Conservation (phyloP, 2,113 vertebrate species). For the Typhlomys cinereus region DNA sequence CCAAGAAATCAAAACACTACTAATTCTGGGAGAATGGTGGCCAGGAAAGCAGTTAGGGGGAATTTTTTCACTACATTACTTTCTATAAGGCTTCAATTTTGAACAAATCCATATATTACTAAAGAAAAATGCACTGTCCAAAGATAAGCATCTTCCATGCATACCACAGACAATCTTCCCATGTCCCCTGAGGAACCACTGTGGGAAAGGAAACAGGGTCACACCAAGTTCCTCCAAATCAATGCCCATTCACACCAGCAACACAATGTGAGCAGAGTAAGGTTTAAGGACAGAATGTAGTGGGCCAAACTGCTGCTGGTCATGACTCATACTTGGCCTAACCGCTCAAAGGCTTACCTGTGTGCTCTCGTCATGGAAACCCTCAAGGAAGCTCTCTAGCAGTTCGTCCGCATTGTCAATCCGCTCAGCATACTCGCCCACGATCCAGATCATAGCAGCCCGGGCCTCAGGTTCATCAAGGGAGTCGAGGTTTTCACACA, state of each 20-base stretch:
- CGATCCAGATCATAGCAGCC: conserved; percentile 99
- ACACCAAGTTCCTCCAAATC: neutral
- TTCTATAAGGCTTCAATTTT: neutral
- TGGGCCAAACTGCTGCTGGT: neutral
- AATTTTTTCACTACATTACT: neutral
- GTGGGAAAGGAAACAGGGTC: neutral
- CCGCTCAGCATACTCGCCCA: conserved; percentile 96
- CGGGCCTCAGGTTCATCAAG: conserved; percentile 96
- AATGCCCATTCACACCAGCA: neutral
- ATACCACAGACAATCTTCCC: neutral
- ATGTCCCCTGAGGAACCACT: neutral
- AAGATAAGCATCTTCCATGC: neutral
- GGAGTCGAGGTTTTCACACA: conserved; percentile 98
- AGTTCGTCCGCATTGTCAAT: conserved; percentile 97
- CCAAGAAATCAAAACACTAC: neutral
- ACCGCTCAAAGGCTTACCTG: conserved; percentile 86
- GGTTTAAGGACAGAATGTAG: neutral
- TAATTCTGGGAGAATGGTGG: neutral
- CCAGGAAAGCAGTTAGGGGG: neutral
- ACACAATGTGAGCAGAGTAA: neutral
- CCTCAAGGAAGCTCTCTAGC: conserved; percentile 97
- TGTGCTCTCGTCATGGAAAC: conserved; percentile 98
- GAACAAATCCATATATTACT: neutral
- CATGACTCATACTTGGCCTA: neutral
- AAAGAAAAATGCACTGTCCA: neutral